phyloP scores from a whole-genome alignment of 2,797 vertebrate genomes.

The Notamacropus eugenii region DNA sequence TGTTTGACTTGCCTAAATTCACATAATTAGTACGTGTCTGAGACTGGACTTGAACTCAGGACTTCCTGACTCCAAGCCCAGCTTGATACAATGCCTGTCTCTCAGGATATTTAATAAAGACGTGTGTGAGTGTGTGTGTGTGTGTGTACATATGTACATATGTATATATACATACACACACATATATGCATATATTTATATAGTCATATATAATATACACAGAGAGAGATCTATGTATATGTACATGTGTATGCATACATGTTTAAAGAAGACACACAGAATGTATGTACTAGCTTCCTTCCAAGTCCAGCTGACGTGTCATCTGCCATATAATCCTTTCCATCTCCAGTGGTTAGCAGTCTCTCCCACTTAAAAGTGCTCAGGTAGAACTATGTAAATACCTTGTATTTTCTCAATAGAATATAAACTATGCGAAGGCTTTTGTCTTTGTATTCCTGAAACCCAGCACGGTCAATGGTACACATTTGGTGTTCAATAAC shows the following conservation, averaged over 20 bases:
- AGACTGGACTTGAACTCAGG: neutral
- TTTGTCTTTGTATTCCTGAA: neutral
- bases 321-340: neutral
- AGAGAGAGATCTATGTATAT: no score
- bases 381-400: neutral
- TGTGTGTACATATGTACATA: no score
- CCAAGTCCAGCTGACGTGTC: neutral
- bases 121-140: no score
- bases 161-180: no score
- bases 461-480: neutral
- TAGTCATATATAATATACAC: no score
- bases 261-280: neutral
- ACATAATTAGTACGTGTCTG: neutral
- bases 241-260: no score
- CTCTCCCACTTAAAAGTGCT: neutral
- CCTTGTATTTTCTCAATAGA: neutral
- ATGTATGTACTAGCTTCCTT: neutral
- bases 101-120: neutral
- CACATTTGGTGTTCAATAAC: neutral
- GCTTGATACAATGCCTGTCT: neutral
- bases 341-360: neutral
- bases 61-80: neutral
- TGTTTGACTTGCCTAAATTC: neutral
- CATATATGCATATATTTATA: no score
- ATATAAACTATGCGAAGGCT: neutral